Evolutionary conservation across 2,113 vertebrate species (phyloP).

Genomic region (Misgurnus anguillicaudatus): DNA sequence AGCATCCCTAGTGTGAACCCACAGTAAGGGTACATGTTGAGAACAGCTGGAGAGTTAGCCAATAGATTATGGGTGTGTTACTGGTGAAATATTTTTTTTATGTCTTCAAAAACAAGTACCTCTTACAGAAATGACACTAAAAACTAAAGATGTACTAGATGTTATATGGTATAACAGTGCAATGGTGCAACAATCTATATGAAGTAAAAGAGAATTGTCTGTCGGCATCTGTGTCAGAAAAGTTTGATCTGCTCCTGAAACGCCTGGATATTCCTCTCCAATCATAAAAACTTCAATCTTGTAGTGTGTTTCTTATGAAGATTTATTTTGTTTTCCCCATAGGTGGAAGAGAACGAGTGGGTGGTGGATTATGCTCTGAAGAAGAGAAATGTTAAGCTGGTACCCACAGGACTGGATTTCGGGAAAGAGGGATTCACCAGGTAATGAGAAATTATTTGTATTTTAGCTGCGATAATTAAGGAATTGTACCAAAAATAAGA

Average conservation of each 20-base stretch:
- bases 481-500: neutral
- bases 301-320: neutral
- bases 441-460: conserved; percentile 63
- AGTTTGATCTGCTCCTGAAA: neutral
- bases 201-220: neutral
- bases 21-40: too few relatives aligned
- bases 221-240: neutral
- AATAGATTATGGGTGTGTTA: too few relatives aligned
- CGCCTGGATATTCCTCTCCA: neutral
- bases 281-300: neutral
- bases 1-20: too few relatives aligned
- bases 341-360: conserved; percentile 99
- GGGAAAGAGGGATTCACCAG: conserved; percentile 95
- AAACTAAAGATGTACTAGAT: too few relatives aligned
- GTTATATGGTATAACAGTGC: too few relatives aligned
- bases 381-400: conserved; percentile 93
- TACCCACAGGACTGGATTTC: conserved; percentile 92
- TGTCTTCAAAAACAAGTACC: too few relatives aligned
- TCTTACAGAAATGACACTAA: too few relatives aligned
- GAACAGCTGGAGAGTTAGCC: too few relatives aligned
- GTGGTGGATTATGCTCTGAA: conserved; percentile 97
- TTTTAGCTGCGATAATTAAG: neutral
- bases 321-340: conserved; percentile 1
- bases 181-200: neutral
- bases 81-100: too few relatives aligned